phyloP scores from a whole-genome alignment of 2,888 invertebrate genomes.

The Conus canariensis region DNA sequence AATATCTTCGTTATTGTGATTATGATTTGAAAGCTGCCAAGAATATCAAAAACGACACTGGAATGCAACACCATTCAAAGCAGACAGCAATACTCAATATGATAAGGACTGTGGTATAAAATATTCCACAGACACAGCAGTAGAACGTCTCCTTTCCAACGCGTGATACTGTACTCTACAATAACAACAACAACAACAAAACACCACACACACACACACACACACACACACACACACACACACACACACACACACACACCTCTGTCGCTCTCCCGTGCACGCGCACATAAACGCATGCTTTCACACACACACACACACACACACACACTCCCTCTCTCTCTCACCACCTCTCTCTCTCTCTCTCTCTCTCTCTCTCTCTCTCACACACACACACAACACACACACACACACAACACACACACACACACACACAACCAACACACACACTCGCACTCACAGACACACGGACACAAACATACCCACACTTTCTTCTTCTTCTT shows the following conservation, averaged over 20 bases:
- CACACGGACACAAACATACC: not conserved
- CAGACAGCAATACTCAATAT: not conserved
- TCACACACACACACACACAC: constrained; percentile 6
- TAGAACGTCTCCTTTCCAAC: too few species aligned
- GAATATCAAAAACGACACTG: too few species aligned
- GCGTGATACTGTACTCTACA: not conserved
- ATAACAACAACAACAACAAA: not conserved
- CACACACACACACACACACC: not conserved
- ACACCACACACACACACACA: not conserved
- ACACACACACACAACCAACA: not conserved
- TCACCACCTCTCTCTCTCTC: not conserved
- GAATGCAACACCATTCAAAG: not conserved
- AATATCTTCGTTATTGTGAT: too few species aligned
- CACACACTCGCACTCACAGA: not conserved
- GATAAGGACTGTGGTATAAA: not conserved
- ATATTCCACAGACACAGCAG: not conserved
- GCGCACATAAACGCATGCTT: not conserved
- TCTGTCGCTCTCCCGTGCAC: not conserved
- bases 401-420: not conserved
- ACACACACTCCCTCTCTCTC: too few species aligned
- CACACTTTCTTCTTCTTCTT: too few species aligned
- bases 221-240: not conserved
- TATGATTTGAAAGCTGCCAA: too few species aligned
- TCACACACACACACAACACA: not conserved
- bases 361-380: not conserved